Conservation (phyloP, 2,113 vertebrate species). For the Trichechus manatus region DNA sequence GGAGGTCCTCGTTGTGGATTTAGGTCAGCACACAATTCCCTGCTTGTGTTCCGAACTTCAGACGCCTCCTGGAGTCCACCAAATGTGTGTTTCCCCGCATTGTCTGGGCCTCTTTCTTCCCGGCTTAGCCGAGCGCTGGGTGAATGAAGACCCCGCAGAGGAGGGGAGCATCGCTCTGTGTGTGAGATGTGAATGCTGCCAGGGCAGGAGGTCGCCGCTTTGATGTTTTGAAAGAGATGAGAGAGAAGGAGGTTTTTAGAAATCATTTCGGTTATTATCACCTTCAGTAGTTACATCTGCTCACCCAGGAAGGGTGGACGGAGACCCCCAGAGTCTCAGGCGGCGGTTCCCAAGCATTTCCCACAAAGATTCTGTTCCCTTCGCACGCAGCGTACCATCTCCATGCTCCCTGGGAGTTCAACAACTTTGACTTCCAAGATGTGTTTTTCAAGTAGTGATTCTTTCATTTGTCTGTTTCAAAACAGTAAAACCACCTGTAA, state of each 20-base stretch:
- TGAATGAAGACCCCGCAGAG: slow-evolving; percentile 33
- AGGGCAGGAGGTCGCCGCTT: neutral
- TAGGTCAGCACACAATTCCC: neutral
- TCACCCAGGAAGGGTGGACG: accelerated
- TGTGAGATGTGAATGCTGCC: neutral
- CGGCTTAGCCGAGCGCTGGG: neutral
- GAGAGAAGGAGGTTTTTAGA: slow-evolving; percentile 8
- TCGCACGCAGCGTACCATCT: accelerated
- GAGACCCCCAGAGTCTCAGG: accelerated
- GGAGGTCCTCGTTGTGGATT: neutral
- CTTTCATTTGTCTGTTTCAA: neutral
- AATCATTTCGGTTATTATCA: accelerated
- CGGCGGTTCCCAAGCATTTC: neutral
- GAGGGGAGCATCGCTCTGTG: neutral
- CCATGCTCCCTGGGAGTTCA: neutral
- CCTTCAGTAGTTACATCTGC: accelerated
- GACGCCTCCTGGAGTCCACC: neutral
- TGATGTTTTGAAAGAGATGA: neutral
- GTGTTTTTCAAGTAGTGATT: neutral
- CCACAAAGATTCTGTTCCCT: neutral
- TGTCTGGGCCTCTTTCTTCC: slow-evolving; percentile 11
- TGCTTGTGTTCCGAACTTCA: neutral
- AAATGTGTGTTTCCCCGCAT: neutral
- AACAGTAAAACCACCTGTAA: neutral
- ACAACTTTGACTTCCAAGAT: neutral